Evolutionary conservation across 2,113 vertebrate genomes (phyloP), one percentile per base, ranked within the genome.

Genomic region (Channa maculata): DNA sequence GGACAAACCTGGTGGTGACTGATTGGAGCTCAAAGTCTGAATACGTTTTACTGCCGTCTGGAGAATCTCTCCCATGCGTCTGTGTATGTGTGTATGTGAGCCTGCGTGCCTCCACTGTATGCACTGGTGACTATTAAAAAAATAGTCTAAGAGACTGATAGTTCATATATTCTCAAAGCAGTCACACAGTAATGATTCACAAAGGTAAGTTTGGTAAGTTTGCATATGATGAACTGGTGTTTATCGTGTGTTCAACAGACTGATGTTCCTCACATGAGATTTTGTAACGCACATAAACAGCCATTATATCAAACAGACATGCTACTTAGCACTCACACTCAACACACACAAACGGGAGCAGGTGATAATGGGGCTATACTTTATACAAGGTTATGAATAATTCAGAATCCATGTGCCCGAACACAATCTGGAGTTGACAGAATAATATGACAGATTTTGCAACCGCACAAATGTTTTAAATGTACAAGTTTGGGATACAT

Each of bases 331-430:
- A n/a, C 52, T 14, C 45, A 13, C 68, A 34, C 43, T 44, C 71
- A 52, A 50, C n/a, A 58, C 45, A 53, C 71, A 69, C 79, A 77
- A 76, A 88, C 72, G 78, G 67, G 58, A 80, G 68, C 77, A 89
- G 89, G 91, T 92, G 88, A 90, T 91, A 91, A 92, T 87, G 83
- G 84, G 76, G 69, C 84, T 79, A 81, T 91, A 88, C 80, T 90
- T 91, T 87, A 89, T 90, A 67, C 79, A 15, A 79, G 55, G 71
- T 74, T 69, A 92, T 93, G 91, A 93, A 93, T 94, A 91, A 92
- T 92, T 94, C 88, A 92, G 36, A 77, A 72, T 92, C 71, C 82
- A 85, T 74, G 76, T 79, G 63, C 87, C 90, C 80, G 84, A 90
- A 92, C 79, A 85, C 81, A 89, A 88, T 90, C 79, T 89, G 75